Conservation (phyloP, 1,140 invertebrate genomes). For the Drosophila miranda region DNA sequence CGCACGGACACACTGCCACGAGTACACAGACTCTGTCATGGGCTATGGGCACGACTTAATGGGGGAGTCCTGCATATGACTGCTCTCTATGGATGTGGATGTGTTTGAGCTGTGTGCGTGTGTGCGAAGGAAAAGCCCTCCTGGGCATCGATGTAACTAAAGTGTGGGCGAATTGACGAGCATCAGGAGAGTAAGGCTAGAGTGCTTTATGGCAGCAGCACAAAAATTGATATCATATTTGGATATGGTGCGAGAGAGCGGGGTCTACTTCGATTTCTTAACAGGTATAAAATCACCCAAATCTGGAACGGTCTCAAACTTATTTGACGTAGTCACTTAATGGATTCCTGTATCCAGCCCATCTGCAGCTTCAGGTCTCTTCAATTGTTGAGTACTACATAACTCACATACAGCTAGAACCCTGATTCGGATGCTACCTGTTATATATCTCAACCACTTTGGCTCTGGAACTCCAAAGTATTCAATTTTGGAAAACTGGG, state of each 20-base stretch:
- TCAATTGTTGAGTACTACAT: too few relatives aligned
- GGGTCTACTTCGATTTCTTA: too few relatives aligned
- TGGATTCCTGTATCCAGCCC: too few relatives aligned
- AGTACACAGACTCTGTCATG: conserved; percentile 12
- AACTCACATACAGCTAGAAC: too few relatives aligned
- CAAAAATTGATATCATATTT: conserved; percentile 30
- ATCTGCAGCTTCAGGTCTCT: too few relatives aligned
- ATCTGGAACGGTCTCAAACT: too few relatives aligned
- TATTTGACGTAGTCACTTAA: too few relatives aligned
- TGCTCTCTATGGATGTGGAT: conserved; percentile 20
- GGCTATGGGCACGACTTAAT: conserved; percentile 59
- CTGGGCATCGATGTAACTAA: conserved; percentile 42
- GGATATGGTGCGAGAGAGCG: not conserved
- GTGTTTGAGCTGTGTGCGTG: conserved; percentile 20
- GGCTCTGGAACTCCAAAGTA: not conserved
- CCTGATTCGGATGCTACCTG: too few relatives aligned
- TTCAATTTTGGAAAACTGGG: not conserved
- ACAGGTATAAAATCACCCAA: too few relatives aligned
- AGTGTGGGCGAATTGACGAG: conserved; percentile 24
- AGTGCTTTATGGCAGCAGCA: conserved; percentile 1
- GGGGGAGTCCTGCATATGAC: conserved; percentile 65
- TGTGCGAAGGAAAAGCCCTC: conserved; percentile 62
- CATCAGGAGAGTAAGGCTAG: not conserved
- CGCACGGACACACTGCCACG: conserved; percentile 15
- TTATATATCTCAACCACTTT: too few relatives aligned